Conservation (phyloP, 2,113 vertebrate species). For the Oxyura jamaicensis region DNA sequence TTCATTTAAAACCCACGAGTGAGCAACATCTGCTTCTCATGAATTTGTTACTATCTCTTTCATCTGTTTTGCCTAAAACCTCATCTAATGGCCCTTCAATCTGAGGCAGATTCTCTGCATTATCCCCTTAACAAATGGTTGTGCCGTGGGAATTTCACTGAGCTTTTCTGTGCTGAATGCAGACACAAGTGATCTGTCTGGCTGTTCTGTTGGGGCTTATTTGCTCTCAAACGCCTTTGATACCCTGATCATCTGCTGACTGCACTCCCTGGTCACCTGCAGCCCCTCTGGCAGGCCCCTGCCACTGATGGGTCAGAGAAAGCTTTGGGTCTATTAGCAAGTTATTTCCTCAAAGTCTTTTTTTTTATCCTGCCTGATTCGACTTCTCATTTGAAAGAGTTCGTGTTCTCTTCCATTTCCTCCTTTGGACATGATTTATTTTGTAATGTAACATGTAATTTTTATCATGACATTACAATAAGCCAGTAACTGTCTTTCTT, state of each 20-base stretch:
- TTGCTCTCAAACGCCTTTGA: not conserved
- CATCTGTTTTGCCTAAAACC: not conserved
- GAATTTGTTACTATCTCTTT: not conserved
- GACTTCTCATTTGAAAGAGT: not conserved
- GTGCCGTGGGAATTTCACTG: not conserved
- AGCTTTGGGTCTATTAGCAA: not conserved
- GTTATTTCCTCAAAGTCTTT: not conserved
- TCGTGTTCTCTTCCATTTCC: not conserved
- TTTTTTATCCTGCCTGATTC: not conserved
- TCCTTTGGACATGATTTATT: not conserved
- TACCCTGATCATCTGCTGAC: not conserved
- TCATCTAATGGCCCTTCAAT: not conserved
- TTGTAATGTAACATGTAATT: not conserved
- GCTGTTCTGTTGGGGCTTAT: not conserved
- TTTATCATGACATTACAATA: not conserved
- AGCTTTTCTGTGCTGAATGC: not conserved
- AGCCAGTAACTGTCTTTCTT: not conserved
- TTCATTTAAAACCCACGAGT: not conserved
- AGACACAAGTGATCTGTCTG: not conserved
- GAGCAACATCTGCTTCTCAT: not conserved
- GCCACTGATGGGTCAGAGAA: not conserved
- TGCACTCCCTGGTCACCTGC: not conserved
- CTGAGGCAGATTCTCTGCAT: conserved; percentile 5
- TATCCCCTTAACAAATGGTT: conserved; percentile 11
- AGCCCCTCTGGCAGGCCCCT: not conserved